These are phyloP conservation scores for Corythornis cristatus DNA, from an alignment of 2,113 vertebrate genomes.

Conservation along the genomic window DNA sequence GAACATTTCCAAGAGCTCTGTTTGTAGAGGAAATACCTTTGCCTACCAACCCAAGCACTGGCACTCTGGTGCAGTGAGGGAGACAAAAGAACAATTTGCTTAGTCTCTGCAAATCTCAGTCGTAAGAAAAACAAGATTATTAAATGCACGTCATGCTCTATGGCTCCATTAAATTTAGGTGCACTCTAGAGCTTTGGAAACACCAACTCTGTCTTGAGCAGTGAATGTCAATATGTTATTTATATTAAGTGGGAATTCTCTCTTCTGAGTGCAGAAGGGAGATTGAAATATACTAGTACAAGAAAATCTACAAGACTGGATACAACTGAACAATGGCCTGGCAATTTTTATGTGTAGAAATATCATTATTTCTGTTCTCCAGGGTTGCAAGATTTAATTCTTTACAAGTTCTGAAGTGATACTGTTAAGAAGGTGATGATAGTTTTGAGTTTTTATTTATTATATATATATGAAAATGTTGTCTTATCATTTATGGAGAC, in stretches of 20 bases:
- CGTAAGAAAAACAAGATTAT: not conserved
- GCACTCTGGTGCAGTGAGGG: not conserved
- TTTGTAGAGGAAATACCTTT: not conserved
- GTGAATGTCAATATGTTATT: not conserved
- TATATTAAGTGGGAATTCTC: not conserved
- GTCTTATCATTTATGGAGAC: not conserved
- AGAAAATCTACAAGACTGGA: not conserved
- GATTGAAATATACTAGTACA: not conserved
- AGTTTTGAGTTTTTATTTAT: not conserved
- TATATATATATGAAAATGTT: not conserved
- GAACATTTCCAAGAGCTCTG: not conserved
- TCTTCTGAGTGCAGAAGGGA: not conserved
- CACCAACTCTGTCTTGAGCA: not conserved
- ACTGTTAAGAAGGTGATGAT: not conserved
- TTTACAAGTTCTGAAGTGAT: not conserved
- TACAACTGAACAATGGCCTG: not conserved
- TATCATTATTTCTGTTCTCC: not conserved
- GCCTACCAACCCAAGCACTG: rapidly evolving
- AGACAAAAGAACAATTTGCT: not conserved
- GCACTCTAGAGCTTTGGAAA: not conserved
- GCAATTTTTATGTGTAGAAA: not conserved
- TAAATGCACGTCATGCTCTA: not conserved
- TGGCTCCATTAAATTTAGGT: not conserved
- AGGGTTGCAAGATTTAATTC: not conserved
- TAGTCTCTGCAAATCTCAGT: not conserved